Conservation (phyloP, 2,797 vertebrate genomes). For the Thunnus albacares region DNA sequence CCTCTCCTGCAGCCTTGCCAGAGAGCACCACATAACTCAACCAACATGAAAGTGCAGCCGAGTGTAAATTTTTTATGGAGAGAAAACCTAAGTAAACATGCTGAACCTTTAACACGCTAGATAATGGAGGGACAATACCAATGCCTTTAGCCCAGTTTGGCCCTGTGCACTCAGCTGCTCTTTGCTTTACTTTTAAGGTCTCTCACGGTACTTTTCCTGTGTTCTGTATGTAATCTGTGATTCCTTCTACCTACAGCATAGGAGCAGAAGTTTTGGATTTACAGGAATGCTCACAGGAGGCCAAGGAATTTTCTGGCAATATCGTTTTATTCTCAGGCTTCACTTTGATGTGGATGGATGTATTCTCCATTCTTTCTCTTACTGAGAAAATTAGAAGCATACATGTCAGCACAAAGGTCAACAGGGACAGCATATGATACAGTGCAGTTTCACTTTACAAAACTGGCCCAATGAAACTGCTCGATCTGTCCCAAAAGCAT, state of each 20-base stretch:
- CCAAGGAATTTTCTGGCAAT: constrained; percentile 78
- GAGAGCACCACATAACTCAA: constrained; percentile 79
- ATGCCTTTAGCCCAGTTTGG: constrained; percentile 33
- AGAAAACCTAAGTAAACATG: constrained; percentile 67
- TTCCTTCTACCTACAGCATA: constrained; percentile 67
- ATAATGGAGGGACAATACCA: constrained; percentile 58
- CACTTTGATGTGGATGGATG: constrained; percentile 79
- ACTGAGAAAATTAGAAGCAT: constrained; percentile 76
- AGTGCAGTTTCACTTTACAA: constrained; percentile 48
- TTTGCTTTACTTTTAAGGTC: constrained; percentile 37
- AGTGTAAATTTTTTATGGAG: constrained; percentile 71
- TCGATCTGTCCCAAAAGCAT: constrained; percentile 34
- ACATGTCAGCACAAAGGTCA: constrained; percentile 75
- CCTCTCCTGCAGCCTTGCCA: constrained; percentile 68
- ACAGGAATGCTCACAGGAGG: constrained; percentile 69
- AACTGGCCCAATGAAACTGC: constrained; percentile 23
- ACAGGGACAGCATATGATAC: constrained; percentile 55
- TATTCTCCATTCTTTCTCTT: constrained; percentile 73
- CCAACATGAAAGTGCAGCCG: constrained; percentile 73
- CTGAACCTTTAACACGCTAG: constrained; percentile 61
- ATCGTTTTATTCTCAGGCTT: constrained; percentile 73
- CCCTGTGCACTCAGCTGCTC: constrained; percentile 40
- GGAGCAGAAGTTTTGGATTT: constrained; percentile 73
- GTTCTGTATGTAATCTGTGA: constrained; percentile 50
- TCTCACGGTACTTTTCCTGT: constrained; percentile 56